Base-by-base conservation (phyloP, 2,888 invertebrate genomes). In the Conops quadrifasciatus region DNA sequence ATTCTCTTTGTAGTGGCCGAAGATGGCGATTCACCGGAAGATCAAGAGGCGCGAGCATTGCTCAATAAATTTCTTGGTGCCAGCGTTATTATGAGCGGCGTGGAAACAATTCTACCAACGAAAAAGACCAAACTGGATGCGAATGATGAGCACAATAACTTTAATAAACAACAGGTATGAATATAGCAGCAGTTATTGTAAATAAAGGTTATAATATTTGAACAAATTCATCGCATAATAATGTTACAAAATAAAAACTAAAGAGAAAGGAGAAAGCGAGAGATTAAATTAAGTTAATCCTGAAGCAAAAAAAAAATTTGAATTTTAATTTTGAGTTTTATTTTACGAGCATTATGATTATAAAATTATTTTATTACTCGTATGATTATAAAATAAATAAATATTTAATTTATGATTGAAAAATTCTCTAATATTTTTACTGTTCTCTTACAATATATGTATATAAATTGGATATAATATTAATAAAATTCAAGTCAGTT, bases 21-120 rank as follows among this genome's bases (percentile, higher is more conserved):
- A 78, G 89, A 89, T 74, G 91, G 91, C 11, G 93, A 93, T 81
- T 88, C 88, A 1, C 82, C 84, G 43, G 92, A 92, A 82, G 93
- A 93, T 84, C 84, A 88, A 51, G 92, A 92, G 85, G 93, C 93
- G 51, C 89, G 92, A 70, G 91, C 91, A 73, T 88, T 94, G 78
- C 88, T 94, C 67, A 94, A 94, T 87, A 94, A 93, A 88, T 94
- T 94, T 87, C 88, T 94, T 67, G 94, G 94, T 71, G 92, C 93
- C 75, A 92, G 92, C 79, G 93, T 93, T 78, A 90, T 94, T 72
- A 90, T 94, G 88, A 90, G 91, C 68, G 93, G 93, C 77, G 91
- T 93, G 88, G 93, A 93, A 87, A 75, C 75, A 65, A 82, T 84
- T 75, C 74, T 84, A 71, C 78, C 74, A 75, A 77, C 72, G 58